A percentile compares a stretch with the other conserved stretches of the same genome.
phyloP scores from a whole-genome alignment of 2,797 vertebrate genomes.

The Onychomys torridus region DNA sequence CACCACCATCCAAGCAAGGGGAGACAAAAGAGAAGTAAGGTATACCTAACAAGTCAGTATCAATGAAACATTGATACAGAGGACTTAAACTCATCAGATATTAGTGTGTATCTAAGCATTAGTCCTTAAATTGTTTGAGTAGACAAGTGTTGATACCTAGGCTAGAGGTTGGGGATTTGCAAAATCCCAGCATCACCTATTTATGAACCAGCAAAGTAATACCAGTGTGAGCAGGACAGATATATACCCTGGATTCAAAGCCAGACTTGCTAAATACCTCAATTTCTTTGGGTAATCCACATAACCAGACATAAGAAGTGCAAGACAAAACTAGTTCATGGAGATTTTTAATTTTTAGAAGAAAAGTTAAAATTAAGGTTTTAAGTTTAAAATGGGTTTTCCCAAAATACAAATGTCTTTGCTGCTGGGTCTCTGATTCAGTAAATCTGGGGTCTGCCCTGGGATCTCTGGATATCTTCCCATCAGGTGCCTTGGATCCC shows the following conservation, averaged over 20 bases:
- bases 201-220: background rate
- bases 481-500: background rate
- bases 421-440: background rate
- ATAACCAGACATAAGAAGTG: background rate
- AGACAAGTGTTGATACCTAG: background rate
- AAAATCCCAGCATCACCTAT: background rate
- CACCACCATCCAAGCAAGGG: background rate
- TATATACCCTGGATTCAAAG: background rate
- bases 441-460: background rate
- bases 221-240: background rate
- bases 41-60: background rate
- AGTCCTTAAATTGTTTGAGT: background rate
- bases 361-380: background rate
- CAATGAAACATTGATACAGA: background rate
- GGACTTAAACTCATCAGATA: background rate
- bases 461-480: background rate
- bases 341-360: conserved; percentile 1
- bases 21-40: background rate
- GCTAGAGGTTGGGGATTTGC: background rate
- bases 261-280: background rate
- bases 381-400: conserved; percentile 32
- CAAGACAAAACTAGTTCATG: background rate
- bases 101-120: background rate
- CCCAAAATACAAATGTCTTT: background rate
- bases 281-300: background rate